Conservation (phyloP, 2,113 vertebrate genomes). For the Caranx melampygus region DNA sequence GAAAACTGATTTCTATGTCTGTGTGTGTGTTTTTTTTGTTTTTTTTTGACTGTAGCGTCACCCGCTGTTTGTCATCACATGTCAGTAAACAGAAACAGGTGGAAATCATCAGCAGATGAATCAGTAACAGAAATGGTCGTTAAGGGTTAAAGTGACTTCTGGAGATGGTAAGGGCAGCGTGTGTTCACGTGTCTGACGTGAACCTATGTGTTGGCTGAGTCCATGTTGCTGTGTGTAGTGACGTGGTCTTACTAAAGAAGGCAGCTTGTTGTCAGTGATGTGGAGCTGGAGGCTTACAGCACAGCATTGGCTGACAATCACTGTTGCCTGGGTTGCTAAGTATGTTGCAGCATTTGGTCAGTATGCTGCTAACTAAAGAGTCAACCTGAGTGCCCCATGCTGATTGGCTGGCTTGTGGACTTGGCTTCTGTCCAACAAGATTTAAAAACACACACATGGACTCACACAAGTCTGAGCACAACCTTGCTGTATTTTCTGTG, state of each 20-base stretch:
- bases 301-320: background rate
- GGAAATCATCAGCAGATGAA: too few relatives aligned
- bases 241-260: background rate
- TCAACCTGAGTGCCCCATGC: conserved; percentile 10
- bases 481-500: conserved; percentile 20
- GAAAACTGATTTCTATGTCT: too few relatives aligned
- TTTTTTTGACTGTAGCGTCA: too few relatives aligned
- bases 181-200: background rate
- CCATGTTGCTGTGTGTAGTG: background rate
- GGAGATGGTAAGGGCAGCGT: too few relatives aligned
- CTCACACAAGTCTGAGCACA: background rate
- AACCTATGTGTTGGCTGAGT: background rate
- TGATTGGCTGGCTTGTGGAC: conserved; percentile 53
- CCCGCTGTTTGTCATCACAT: too few relatives aligned
- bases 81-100: too few relatives aligned
- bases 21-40: too few relatives aligned
- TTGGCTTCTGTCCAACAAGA: conserved; percentile 51
- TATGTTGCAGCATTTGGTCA: conserved; percentile 55
- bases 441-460: too few relatives aligned
- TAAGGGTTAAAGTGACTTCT: too few relatives aligned
- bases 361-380: conserved; percentile 28
- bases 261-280: background rate
- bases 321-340: conserved; percentile 40
- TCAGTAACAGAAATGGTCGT: too few relatives aligned
- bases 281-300: background rate